Evolutionary conservation across 1,140 invertebrate species (phyloP), one percentile per base, ranked within the genome.

Genomic region (Drosophila kohkoa): DNA sequence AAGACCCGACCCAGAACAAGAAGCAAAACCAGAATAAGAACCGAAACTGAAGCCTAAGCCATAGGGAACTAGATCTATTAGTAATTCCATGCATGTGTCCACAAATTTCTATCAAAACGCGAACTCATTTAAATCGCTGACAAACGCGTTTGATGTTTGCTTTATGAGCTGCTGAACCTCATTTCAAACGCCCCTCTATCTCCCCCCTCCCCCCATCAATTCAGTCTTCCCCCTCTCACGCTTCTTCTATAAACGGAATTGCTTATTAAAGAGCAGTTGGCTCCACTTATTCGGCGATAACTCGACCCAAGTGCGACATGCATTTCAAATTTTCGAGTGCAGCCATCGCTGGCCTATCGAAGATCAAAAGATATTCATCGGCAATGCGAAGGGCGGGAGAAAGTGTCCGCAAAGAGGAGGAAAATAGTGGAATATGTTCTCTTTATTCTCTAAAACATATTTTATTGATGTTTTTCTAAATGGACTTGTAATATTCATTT

Each of bases 71-170:
- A 35, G 1, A 49, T 38, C n/a, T 51, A 76, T 62, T 73, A 15
- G 41, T 43, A 7, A 86, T 86, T 82, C 82, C 20, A 45, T 25
- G 48, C 76, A 30, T 64, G 81, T 68, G 15, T n/a, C n/a, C 10
- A 52, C 65, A 80, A 82, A 82, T 88, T 87, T 87, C 82, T 87
- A 87, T 82, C 79, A 79, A 87, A 87, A 79, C 74, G 72, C 79
- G 82, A 86, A 82, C 82, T 80, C 79, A 79, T 88, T 87, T 87
- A 77, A 87, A 80, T 88, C 69, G 80, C 82, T 75, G 54, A 45
- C 58, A 74, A 68, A 79, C 64, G 65, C 76, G 76, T 87, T 87
- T 82, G 76, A 82, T 81, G 82, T 86, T 79, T 87, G 76, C 79
- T 87, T 87, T 87, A 82, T 86, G 78, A 76, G 67, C 71, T 72